Evolutionary conservation across 2,113 vertebrate species (phyloP), one percentile per base, ranked within the genome.

Genomic region (Daphoenositta chrysoptera): DNA sequence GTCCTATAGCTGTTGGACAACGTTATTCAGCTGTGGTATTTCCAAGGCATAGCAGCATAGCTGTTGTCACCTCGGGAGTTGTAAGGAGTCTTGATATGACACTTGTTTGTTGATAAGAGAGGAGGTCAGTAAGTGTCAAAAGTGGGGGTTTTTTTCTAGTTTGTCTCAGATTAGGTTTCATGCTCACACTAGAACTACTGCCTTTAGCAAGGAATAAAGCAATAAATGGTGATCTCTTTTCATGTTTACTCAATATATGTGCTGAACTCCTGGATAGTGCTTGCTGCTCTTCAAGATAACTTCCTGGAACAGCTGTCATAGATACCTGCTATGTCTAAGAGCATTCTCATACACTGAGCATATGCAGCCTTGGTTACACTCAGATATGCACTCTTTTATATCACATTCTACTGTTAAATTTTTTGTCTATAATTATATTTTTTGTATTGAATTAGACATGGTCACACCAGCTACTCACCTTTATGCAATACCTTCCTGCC

Each of bases 281-380:
- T 89, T 47, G 35, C 28, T 69, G 37, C 27, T 70, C 13, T 78
- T 68, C 53, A 77, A 15, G 37, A 13, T 63, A 61, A 31, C 37
- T 86, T 92, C 44, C 37, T 35, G 44, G 39, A 91, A 45, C 10
- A 64, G 19, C 50, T 88, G 9, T 11, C 54, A 37, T 8, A 45
- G 16, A 22, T 54, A 19, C 15, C 20, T 83, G 37, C 31, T 77
- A 9, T 64, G 23, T 11, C 33, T 58, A 44, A 78, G 23, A 47
- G 8, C 15, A 54, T 56, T 70, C 57, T 54, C n/a, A 26, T 51
- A 66, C 3, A 20, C 7, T 28, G 8, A 58, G 8, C 0, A 0
- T 35, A 24, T 12, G 19, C 30, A 60, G 23, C 35, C 31, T 54
- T 33, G 9, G 7, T 16, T 42, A 45, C 7, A 11, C 51, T 81